Percentiles rank a stretch among this genome's conserved stretches.
Conservation (phyloP, 2,888 invertebrate species). For the Neocrepidodera transversa region DNA sequence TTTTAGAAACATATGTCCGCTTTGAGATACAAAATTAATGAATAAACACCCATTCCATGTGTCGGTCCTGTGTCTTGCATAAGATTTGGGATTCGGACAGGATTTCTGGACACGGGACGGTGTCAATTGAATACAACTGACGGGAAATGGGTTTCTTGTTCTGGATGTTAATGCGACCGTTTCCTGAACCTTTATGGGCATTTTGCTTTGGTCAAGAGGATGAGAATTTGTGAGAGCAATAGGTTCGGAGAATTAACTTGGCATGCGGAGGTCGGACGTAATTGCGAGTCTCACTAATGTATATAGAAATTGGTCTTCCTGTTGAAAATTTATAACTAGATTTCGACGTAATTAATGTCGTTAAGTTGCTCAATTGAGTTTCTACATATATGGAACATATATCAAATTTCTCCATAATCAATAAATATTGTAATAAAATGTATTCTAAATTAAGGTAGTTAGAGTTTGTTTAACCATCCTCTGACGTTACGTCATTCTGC, state of each 20-base stretch:
- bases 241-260: conserved; percentile 9
- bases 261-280: neutral
- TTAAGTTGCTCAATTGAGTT: too few relatives aligned
- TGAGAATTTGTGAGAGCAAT: conserved; percentile 25
- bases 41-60: conserved; percentile 22
- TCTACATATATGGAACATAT: too few relatives aligned
- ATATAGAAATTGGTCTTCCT: too few relatives aligned
- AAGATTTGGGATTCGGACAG: conserved; percentile 20
- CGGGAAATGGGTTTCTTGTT: conserved; percentile 41
- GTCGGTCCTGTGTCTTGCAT: conserved; percentile 16
- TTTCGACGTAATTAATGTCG: too few relatives aligned
- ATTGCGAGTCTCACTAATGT: neutral
- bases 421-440: too few relatives aligned
- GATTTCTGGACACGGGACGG: conserved; percentile 24
- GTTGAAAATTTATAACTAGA: too few relatives aligned
- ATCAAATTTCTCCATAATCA: too few relatives aligned
- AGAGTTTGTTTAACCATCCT: too few relatives aligned
- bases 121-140: conserved; percentile 45
- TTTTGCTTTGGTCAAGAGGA: conserved; percentile 27
- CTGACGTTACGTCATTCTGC: too few relatives aligned
- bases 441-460: too few relatives aligned
- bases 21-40: conserved; percentile 15
- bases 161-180: conserved; percentile 39
- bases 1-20: too few relatives aligned
- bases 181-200: conserved; percentile 26